Evolutionary conservation across 2,888 invertebrate genomes (phyloP).

Genomic region (Dysmachus trigonus): DNA sequence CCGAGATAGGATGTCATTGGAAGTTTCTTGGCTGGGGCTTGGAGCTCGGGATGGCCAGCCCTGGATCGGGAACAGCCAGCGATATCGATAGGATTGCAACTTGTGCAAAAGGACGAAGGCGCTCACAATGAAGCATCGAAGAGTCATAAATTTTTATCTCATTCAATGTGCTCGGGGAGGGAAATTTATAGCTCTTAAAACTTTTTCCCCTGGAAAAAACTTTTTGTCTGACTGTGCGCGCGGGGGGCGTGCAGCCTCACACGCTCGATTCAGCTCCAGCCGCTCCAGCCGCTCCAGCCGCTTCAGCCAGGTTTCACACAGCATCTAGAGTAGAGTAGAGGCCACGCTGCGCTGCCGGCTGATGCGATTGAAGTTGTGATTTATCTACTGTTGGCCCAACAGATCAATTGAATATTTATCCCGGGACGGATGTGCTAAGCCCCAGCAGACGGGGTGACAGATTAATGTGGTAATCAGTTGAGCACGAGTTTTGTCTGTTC

Average conservation of each 20-base stretch:
- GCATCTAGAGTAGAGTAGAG: no score
- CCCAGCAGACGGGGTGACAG: conserved; percentile 32
- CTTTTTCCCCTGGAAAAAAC: conserved; percentile 30
- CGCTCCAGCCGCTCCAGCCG: not conserved
- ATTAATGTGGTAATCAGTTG: conserved; percentile 39
- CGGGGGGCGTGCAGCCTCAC: not conserved
- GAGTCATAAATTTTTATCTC: conserved; percentile 43
- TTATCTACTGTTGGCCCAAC: conserved; percentile 39
- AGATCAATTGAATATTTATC: conserved; percentile 44
- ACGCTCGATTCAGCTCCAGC: not conserved
- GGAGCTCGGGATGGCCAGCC: not conserved
- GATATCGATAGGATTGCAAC: conserved; percentile 36
- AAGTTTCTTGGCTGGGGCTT: conserved; percentile 5
- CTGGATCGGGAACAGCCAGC: not conserved
- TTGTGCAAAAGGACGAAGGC: conserved; percentile 10
- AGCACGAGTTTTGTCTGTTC: conserved; percentile 10
- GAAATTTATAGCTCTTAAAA: conserved; percentile 25
- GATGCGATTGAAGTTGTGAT: conserved; percentile 41
- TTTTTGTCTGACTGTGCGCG: conserved; percentile 11
- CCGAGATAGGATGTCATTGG: not conserved
- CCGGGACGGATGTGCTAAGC: conserved; percentile 29
- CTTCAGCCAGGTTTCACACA: not conserved
- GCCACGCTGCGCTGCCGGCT: not conserved
- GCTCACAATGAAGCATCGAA: conserved; percentile 26
- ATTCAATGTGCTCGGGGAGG: conserved; percentile 33